Conservation (phyloP, 2,888 invertebrate genomes). For the Aradus depressus region DNA sequence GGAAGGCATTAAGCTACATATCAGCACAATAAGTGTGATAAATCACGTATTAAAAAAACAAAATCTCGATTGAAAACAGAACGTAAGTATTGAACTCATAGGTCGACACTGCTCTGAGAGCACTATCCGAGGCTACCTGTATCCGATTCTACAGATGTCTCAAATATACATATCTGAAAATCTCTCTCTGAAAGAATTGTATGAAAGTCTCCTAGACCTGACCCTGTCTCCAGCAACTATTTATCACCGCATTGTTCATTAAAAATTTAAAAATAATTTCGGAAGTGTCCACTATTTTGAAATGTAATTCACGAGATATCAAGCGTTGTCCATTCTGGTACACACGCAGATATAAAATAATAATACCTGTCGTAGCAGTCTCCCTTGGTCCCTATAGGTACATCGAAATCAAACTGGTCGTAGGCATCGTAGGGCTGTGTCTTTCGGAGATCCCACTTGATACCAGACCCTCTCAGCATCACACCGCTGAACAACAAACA, state of each 20-base stretch:
- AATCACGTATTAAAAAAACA: no score
- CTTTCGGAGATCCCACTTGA: conserved; percentile 97
- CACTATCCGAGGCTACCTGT: no score
- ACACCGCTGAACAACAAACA: conserved; percentile 62
- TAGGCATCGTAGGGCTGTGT: conserved; percentile 96
- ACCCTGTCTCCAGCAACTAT: not conserved
- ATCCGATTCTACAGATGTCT: no score
- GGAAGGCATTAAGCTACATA: no score
- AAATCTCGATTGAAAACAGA: no score
- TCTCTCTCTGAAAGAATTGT: no score
- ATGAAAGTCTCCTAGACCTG: no score
- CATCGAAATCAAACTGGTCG: conserved; percentile 84
- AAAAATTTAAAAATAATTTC: not conserved
- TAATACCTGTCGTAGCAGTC: conserved; percentile 89
- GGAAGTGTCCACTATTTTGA: not conserved
- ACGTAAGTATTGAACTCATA: no score
- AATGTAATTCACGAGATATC: no score
- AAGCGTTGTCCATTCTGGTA: not conserved
- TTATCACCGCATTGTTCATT: not conserved
- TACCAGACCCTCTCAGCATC: conserved; percentile 95
- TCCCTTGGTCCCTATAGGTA: conserved; percentile 89
- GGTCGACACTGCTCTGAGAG: no score
- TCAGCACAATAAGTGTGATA: no score
- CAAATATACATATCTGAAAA: no score
- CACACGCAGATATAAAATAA: not conserved